Conservation (phyloP, 2,797 vertebrate species). For the Lepilemur septentrionalis region DNA sequence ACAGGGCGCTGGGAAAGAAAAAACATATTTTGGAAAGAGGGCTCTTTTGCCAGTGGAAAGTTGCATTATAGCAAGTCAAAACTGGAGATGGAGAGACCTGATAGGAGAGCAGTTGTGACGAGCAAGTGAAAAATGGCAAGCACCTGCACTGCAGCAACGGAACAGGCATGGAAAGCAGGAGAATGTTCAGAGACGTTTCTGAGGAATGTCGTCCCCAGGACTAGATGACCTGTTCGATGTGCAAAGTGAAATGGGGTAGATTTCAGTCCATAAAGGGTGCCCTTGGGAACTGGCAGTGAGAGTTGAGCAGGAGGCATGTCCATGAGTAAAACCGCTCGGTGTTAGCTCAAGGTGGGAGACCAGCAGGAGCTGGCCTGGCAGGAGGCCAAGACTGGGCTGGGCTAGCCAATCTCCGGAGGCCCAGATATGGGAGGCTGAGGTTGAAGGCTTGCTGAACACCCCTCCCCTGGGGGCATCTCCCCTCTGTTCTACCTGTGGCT, state of each 20-base stretch:
- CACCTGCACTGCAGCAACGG: neutral
- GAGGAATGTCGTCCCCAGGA: neutral
- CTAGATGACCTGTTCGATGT: slow-evolving; percentile 1
- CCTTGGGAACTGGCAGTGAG: neutral
- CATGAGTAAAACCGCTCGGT: neutral
- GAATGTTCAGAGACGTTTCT: neutral
- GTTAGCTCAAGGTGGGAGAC: neutral
- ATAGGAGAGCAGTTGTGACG: neutral
- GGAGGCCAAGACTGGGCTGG: neutral
- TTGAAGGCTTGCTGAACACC: neutral
- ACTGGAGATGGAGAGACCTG: neutral
- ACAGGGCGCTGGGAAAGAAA: neutral
- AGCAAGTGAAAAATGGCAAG: neutral
- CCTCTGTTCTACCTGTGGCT: neutral
- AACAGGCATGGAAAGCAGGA: neutral
- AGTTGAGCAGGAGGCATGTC: neutral
- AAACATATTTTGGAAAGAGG: neutral
- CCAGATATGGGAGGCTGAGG: neutral
- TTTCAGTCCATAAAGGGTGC: neutral
- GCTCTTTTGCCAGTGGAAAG: neutral
- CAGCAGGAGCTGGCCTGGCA: neutral
- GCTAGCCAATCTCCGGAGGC: neutral
- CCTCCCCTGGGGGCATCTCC: neutral
- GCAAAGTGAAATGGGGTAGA: neutral
- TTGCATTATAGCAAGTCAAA: neutral